Conservation (phyloP, 1,140 invertebrate genomes). For the Matsumurasca onukii region DNA sequence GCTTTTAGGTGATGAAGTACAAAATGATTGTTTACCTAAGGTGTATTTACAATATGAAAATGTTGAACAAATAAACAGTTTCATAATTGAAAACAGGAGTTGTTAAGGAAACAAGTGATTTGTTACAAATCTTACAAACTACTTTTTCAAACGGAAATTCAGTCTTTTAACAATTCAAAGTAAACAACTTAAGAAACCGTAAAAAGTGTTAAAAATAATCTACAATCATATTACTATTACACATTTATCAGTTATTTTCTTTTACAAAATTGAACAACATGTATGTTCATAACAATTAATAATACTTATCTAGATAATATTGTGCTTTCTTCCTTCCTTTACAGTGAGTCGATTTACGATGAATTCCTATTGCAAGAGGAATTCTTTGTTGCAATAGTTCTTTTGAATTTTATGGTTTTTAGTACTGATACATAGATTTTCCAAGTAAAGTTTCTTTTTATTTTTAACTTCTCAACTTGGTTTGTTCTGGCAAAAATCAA, state of each 20-base stretch:
- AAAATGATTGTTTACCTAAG: conserved; percentile 4
- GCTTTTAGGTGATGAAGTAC: conserved; percentile 11
- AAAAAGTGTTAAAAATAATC: conserved; percentile 21
- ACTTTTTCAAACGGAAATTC: not conserved
- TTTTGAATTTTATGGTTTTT: too few species aligned
- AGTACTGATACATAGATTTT: too few species aligned
- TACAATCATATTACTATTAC: conserved; percentile 12
- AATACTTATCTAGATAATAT: conserved; percentile 24
- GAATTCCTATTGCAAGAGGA: too few species aligned
- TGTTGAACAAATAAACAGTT: not conserved
- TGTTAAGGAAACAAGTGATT: not conserved
- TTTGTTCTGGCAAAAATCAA: too few species aligned
- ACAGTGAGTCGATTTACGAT: too few species aligned
- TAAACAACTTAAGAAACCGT: not conserved
- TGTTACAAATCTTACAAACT: not conserved
- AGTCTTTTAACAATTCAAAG: conserved; percentile 11
- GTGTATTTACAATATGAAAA: conserved; percentile 18
- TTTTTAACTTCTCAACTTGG: too few species aligned
- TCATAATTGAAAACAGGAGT: conserved; percentile 7
- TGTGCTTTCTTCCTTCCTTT: conserved; percentile 16
- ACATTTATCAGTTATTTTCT: conserved; percentile 16
- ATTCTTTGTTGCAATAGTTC: too few species aligned
- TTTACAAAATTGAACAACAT: conserved; percentile 24
- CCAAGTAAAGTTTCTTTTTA: too few species aligned
- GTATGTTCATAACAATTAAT: conserved; percentile 25